Conservation (phyloP, 2,113 vertebrate species). For the Otis tarda region DNA sequence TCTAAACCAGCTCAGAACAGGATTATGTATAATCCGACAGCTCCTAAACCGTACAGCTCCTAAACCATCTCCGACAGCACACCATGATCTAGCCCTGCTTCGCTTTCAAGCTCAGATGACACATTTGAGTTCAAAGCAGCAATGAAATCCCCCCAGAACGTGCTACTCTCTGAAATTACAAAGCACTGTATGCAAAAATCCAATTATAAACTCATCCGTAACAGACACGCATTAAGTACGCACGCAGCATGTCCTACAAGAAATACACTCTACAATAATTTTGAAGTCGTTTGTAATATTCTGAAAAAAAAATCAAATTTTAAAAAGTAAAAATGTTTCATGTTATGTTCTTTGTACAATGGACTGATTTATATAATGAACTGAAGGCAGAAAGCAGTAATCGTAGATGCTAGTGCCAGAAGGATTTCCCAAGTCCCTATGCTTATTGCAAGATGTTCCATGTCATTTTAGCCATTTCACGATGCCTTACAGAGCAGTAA, state of each 20-base stretch:
- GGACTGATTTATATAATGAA: not conserved
- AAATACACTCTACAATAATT: not conserved
- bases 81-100: not conserved
- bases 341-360: not conserved
- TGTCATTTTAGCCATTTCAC: not conserved
- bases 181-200: not conserved
- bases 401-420: not conserved
- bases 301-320: accelerated
- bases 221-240: not conserved
- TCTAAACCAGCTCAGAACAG: not conserved
- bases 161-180: not conserved
- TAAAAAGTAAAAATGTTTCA: not conserved
- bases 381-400: not conserved
- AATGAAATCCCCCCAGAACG: not conserved
- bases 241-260: not conserved
- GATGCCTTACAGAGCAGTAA: not conserved
- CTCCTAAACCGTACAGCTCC: not conserved
- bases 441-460: not conserved
- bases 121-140: not conserved
- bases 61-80: not conserved
- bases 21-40: not conserved
- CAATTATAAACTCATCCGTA: not conserved
- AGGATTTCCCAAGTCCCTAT: not conserved
- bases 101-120: not conserved
- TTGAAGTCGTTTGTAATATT: accelerated